Conservation (phyloP, 2,888 invertebrate species). For the Rugalucina vietnamica region DNA sequence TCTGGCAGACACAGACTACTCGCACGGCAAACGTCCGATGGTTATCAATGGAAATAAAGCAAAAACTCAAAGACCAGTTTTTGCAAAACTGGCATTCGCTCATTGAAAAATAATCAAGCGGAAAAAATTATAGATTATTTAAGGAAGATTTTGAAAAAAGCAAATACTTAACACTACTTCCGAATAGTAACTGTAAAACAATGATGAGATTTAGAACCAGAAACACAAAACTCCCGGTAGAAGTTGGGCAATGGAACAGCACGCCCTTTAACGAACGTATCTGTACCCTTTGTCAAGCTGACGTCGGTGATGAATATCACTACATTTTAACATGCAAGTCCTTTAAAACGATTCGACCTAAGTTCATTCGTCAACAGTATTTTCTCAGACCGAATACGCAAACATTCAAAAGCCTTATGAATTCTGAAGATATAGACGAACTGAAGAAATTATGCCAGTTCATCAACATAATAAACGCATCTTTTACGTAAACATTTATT, state of each 20-base stretch:
- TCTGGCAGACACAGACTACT: constrained; percentile 1
- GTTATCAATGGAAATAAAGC: neutral
- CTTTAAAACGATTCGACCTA: neutral
- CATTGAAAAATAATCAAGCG: neutral
- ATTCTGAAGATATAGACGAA: neutral
- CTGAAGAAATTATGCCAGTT: neutral
- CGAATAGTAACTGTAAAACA: neutral
- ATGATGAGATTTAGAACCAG: constrained; percentile 16
- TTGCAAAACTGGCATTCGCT: neutral
- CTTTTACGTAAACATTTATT: too few relatives aligned
- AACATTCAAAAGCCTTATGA: neutral
- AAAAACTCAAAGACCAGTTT: neutral
- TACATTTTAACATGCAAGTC: neutral
- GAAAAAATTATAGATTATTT: constrained; percentile 9
- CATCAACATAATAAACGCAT: neutral
- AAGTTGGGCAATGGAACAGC: constrained; percentile 4
- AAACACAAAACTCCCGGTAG: constrained; percentile 6
- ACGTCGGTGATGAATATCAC: constrained; percentile 12
- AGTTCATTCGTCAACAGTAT: neutral
- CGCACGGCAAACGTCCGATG: neutral
- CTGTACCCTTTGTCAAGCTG: neutral
- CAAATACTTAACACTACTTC: neutral
- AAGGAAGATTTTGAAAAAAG: neutral
- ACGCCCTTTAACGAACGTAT: neutral
- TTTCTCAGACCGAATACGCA: neutral